These are phyloP conservation scores for Drosophila kambysellisi DNA, from an alignment of 2,888 invertebrate species.

Conservation along the genomic window DNA sequence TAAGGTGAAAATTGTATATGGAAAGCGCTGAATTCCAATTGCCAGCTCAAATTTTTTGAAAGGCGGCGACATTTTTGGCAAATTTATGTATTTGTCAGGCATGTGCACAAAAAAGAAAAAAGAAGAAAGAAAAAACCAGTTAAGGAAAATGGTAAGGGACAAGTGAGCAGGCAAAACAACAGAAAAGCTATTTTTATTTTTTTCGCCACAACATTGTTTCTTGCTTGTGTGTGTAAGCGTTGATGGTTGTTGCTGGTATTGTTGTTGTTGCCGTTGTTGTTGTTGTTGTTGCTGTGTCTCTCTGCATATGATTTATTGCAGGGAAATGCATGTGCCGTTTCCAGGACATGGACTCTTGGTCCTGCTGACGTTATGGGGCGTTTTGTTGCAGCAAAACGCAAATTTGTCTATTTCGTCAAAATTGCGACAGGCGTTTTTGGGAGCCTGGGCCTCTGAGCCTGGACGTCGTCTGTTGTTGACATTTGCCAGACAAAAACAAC, in stretches of 20 bases:
- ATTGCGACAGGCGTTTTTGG: slow-evolving; percentile 74
- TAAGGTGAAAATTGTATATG: slow-evolving; percentile 40
- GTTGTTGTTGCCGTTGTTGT: slow-evolving; percentile 42
- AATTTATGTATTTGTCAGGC: slow-evolving; percentile 83
- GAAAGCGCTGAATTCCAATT: slow-evolving; percentile 72
- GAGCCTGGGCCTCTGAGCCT: slow-evolving; percentile 46
- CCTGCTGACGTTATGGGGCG: slow-evolving; percentile 51
- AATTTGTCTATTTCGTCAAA: slow-evolving; percentile 84
- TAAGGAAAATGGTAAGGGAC: slow-evolving; percentile 22
- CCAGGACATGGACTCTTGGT: slow-evolving; percentile 45
- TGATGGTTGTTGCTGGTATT: slow-evolving; percentile 43
- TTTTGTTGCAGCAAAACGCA: slow-evolving; percentile 82
- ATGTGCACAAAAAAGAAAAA: slow-evolving; percentile 30
- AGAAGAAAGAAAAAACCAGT: slow-evolving; percentile 22
- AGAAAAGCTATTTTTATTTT: slow-evolving; percentile 65
- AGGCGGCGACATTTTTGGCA: slow-evolving; percentile 83
- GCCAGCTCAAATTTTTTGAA: slow-evolving; percentile 79
- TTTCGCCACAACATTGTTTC: slow-evolving; percentile 66
- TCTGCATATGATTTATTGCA: slow-evolving; percentile 80
- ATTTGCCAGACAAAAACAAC: slow-evolving; percentile 72
- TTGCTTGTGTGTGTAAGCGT: slow-evolving; percentile 28
- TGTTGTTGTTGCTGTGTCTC: slow-evolving; percentile 73
- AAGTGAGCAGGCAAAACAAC: slow-evolving; percentile 54
- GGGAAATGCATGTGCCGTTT: slow-evolving; percentile 74
- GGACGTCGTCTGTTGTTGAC: slow-evolving; percentile 77